phyloP scores from a whole-genome alignment of 2,888 invertebrate species.

The Alitta virens region DNA sequence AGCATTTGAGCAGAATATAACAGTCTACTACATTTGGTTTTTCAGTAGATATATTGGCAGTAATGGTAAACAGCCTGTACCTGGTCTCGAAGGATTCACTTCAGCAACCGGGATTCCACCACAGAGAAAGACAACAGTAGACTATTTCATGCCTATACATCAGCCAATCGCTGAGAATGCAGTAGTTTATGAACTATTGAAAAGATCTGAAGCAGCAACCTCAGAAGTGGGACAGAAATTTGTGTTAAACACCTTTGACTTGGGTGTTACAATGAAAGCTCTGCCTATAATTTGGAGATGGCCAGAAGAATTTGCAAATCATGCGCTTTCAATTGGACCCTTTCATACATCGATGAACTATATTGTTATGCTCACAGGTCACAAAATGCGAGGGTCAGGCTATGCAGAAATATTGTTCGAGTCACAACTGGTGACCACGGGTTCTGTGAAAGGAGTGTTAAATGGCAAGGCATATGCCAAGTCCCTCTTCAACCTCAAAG shows the following conservation, averaged over 20 bases:
- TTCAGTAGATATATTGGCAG: constrained; percentile 1
- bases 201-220: constrained; percentile 19
- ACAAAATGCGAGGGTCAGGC: constrained; percentile 12
- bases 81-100: constrained; percentile 16
- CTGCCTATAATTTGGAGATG: constrained; percentile 17
- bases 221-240: constrained; percentile 16
- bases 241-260: constrained; percentile 15
- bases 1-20: too few relatives aligned
- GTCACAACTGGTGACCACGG: not conserved
- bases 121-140: constrained; percentile 19
- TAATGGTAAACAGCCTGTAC: constrained; percentile 9
- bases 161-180: constrained; percentile 17
- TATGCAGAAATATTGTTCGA: constrained; percentile 2
- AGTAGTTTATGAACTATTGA: constrained; percentile 14
- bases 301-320: constrained; percentile 10
- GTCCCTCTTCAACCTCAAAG: not conserved
- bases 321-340: constrained; percentile 8
- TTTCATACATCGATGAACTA: constrained; percentile 23
- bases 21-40: not conserved
- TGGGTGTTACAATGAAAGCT: constrained; percentile 19
- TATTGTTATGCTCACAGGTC: constrained; percentile 17
- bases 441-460: not conserved
- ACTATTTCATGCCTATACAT: constrained; percentile 21
- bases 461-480: constrained; percentile 2
- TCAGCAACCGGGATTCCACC: constrained; percentile 13